Percentiles rank a stretch among this genome's conserved stretches.
Conservation (phyloP, 2,797 vertebrate genomes). For the Notolabrus celidotus region DNA sequence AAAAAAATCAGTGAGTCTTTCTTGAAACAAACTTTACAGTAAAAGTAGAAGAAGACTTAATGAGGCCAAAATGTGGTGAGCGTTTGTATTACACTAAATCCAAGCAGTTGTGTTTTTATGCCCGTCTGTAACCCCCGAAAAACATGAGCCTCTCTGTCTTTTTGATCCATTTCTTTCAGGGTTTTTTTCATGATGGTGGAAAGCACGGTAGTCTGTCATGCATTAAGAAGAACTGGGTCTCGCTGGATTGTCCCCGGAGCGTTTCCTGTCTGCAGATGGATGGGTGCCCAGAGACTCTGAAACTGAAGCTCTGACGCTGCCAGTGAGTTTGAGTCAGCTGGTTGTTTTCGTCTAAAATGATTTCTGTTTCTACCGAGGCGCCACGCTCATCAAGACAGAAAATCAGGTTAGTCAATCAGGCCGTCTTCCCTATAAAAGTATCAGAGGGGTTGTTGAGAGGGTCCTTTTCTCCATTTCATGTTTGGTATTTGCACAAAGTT, state of each 20-base stretch:
- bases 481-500: constrained; percentile 1
- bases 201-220: constrained; percentile 61
- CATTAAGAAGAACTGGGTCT: constrained; percentile 63
- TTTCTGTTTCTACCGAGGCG: constrained; percentile 47
- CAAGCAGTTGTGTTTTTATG: constrained; percentile 10
- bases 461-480: background rate
- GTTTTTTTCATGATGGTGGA: constrained; percentile 26
- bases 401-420: constrained; percentile 31
- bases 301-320: constrained; percentile 45
- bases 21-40: too few relatives aligned
- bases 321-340: constrained; percentile 56
- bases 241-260: constrained; percentile 62
- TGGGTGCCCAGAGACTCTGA: constrained; percentile 57
- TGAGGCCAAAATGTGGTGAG: too few relatives aligned
- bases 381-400: constrained; percentile 38
- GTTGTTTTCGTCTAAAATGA: constrained; percentile 59
- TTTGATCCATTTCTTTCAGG: constrained; percentile 10
- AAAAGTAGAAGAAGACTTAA: too few relatives aligned
- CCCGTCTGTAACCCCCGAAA: constrained; percentile 16
- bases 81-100: too few relatives aligned
- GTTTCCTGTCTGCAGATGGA: constrained; percentile 75
- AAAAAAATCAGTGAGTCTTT: too few relatives aligned
- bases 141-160: constrained; percentile 18
- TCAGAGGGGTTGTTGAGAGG: constrained; percentile 28
- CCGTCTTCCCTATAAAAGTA: constrained; percentile 6